These are phyloP conservation scores for Sturnira hondurensis DNA, from an alignment of 2,113 vertebrate species.

Conservation along the genomic window DNA sequence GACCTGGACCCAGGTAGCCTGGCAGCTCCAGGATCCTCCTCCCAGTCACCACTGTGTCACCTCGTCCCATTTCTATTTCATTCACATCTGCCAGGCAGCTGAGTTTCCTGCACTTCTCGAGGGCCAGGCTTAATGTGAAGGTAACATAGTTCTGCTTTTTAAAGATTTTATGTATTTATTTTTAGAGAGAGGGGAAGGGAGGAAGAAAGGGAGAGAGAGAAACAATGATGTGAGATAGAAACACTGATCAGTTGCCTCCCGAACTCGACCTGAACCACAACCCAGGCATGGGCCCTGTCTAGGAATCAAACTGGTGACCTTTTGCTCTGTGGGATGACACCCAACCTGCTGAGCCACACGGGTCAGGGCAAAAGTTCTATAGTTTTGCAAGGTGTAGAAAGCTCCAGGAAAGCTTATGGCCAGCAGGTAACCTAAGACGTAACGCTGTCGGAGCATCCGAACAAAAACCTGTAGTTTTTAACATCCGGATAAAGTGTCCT, in stretches of 20 bases:
- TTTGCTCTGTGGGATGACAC: too few species aligned
- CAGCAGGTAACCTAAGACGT: not conserved
- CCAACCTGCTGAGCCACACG: too few species aligned
- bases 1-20: not conserved
- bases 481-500: not conserved
- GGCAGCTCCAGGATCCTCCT: not conserved
- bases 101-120: not conserved
- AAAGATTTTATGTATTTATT: too few species aligned
- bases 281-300: too few species aligned
- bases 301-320: too few species aligned
- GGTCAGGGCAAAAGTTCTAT: not conserved
- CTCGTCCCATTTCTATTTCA: not conserved
- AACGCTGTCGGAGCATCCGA: not conserved
- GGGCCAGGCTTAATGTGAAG: not conserved
- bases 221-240: too few species aligned
- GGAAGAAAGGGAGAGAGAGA: too few species aligned
- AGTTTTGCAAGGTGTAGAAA: not conserved
- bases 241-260: too few species aligned
- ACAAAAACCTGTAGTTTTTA: not conserved
- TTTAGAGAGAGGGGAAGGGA: too few species aligned
- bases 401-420: not conserved
- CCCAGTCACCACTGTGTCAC: not conserved
- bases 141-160: too few species aligned
- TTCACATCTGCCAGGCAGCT: rapidly evolving
- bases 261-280: too few species aligned